Percentiles rank a stretch among this genome's conserved stretches.
Conservation (phyloP, 2,888 invertebrate genomes). For the Cantharis rufa region DNA sequence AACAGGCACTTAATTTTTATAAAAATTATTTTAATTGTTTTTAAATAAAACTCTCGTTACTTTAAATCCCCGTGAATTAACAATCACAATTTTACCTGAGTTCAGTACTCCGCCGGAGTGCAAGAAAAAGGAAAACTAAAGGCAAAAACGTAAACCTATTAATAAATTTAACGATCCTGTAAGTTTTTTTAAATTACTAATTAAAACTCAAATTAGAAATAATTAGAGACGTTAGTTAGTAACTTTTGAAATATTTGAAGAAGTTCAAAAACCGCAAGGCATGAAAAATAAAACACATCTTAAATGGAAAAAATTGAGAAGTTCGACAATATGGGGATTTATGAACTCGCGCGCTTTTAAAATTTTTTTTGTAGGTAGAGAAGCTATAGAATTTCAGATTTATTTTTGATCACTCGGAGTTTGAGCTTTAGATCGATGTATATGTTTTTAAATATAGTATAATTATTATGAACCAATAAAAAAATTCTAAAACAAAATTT, state of each 20-base stretch:
- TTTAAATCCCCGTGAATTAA: background rate
- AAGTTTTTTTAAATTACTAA: background rate
- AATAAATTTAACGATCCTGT: background rate
- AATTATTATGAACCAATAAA: no score
- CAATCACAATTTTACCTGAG: background rate
- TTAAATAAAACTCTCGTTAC: background rate
- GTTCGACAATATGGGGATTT: no score
- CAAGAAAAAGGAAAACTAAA: background rate
- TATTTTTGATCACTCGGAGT: no score
- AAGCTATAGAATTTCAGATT: no score
- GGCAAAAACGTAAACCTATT: background rate
- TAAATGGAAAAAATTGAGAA: no score
- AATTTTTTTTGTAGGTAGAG: no score
- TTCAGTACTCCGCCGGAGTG: background rate
- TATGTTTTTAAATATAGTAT: no score
- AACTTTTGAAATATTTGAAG: background rate
- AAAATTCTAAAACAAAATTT: no score
- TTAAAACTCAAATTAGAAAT: background rate
- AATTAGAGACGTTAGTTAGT: background rate
- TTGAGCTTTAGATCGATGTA: no score
- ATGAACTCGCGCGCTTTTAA: no score
- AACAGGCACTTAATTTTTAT: background rate
- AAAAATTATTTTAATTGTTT: background rate
- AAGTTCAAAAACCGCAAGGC: no score
- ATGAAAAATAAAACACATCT: no score